Base-by-base conservation (phyloP, 2,797 vertebrate species). In the Anableps anableps region DNA sequence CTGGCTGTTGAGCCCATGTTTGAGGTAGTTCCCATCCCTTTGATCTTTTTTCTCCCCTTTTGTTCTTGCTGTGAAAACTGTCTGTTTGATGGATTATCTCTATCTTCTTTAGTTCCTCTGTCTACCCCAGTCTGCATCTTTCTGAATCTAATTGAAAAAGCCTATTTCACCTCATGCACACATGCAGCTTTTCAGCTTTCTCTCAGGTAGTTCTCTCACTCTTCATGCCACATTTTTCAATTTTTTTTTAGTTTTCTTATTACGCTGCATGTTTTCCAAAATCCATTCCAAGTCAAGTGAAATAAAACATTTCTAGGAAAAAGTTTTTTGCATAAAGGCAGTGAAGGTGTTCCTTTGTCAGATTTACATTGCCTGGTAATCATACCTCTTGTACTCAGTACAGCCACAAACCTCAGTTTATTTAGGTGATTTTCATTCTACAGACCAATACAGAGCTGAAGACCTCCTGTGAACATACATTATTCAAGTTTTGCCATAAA, bases 71-170 rank as follows among this genome's bases (percentile, higher is more conserved):
- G 83, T 79, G 81, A 88, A 85, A 78, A 82, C 82, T 92, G 89
- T 92, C 91, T 88, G 50, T 91, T 89, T 93, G 93, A 94, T 92
- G 91, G 89, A 94, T 93, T 47, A 82, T 92, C 89, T 92, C 86
- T 85, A 79, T 91, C 88, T 86, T 68, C 81, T 83, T 87, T 86
- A 84, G 81, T 85, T 88, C 80, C 81, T 88, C 81, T 81, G 83
- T 92, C 88, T 80, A 55, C 85, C 81, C 78, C 77, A 78, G 75
- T 81, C 91, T 84, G 86, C 86, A 79, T 87, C 84, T 84, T 86
- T 91, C 79, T 45, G 78, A 85, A 89, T 85, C 83, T 93, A 93
- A 93, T 92, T 91, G 90, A 91, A 93, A 90, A 93, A 78, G 88
- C 84, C 89, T 72, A 78, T 85, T 89, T 80, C 74, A 76, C 75